phyloP scores from a whole-genome alignment of 2,888 invertebrate species.

The Sminthurides aquaticus region DNA sequence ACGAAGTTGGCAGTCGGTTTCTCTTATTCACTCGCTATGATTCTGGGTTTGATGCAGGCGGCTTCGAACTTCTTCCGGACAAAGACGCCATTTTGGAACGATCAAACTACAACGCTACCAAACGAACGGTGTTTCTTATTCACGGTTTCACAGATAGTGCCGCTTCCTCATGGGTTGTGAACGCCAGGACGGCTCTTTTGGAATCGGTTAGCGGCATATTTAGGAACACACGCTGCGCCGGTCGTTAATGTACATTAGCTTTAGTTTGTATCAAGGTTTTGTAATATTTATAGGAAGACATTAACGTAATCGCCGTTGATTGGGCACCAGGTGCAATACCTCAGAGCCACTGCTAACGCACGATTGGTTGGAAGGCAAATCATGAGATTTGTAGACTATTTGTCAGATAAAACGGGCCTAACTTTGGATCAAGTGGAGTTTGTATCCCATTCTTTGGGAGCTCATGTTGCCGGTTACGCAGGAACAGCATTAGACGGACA shows the following conservation, averaged over 20 bases:
- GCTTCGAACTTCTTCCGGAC: conserved; percentile 37
- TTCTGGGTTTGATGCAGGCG: conserved; percentile 18
- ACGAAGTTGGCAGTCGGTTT: conserved; percentile 46
- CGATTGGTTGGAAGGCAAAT: conserved; percentile 54
- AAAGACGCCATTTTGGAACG: conserved; percentile 49
- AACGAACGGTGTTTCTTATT: conserved; percentile 55
- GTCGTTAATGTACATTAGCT: too few relatives aligned
- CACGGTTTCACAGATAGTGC: conserved; percentile 60
- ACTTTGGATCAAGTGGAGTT: conserved; percentile 36
- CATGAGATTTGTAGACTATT: conserved; percentile 44
- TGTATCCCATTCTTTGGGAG: conserved; percentile 43
- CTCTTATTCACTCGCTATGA: conserved; percentile 45
- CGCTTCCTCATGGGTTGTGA: conserved; percentile 54
- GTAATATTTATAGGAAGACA: conserved; percentile 50
- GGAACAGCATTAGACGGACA: conserved; percentile 39
- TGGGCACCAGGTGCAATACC: conserved; percentile 60
- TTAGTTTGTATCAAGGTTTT: too few relatives aligned
- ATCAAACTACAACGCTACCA: conserved; percentile 53
- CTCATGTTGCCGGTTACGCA: conserved; percentile 43
- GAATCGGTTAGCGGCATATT: conserved; percentile 51
- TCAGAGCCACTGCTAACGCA: conserved; percentile 54
- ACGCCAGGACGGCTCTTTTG: conserved; percentile 55
- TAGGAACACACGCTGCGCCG: too few relatives aligned
- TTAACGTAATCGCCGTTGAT: conserved; percentile 58
- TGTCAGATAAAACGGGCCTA: conserved; percentile 33